Conservation (phyloP, 1,140 invertebrate species). For the Drosophila saltans region DNA sequence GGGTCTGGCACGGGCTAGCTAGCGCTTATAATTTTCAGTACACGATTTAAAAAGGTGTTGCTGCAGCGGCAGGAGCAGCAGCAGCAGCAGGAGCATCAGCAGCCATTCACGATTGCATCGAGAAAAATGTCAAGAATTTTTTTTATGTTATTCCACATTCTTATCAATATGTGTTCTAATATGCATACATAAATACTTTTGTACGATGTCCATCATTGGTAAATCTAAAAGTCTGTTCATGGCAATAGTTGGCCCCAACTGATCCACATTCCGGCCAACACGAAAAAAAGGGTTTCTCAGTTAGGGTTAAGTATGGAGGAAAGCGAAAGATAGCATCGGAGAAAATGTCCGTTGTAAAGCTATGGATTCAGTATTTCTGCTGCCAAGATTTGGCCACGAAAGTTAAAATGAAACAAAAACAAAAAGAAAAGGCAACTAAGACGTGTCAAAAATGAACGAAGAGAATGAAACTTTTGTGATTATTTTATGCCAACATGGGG, state of each 20-base stretch:
- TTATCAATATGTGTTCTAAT: constrained; percentile 26
- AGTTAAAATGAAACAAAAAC: constrained; percentile 57
- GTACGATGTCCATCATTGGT: too few species aligned
- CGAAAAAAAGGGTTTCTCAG: not conserved
- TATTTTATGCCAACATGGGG: not conserved
- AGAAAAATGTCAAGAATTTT: constrained; percentile 47
- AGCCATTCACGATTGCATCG: constrained; percentile 46
- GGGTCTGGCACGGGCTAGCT: constrained; percentile 76
- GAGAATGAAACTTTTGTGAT: constrained; percentile 10
- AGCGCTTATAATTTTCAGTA: constrained; percentile 70
- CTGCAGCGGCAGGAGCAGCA: constrained; percentile 26
- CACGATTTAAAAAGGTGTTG: constrained; percentile 52
- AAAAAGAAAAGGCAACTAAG: constrained; percentile 41
- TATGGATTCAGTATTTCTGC: constrained; percentile 31
- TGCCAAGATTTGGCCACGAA: constrained; percentile 69
- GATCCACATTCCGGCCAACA: not conserved
- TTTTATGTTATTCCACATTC: constrained; percentile 12
- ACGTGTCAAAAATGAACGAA: constrained; percentile 55
- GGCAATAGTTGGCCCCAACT: not conserved
- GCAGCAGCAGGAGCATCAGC: constrained; percentile 38
- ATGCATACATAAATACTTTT: not conserved
- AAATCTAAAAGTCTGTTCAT: not conserved
- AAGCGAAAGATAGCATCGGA: constrained; percentile 38
- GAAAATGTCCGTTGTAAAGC: constrained; percentile 52
- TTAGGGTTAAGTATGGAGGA: constrained; percentile 23